Conservation (phyloP, 2,888 invertebrate species). For the Plusia festucae region DNA sequence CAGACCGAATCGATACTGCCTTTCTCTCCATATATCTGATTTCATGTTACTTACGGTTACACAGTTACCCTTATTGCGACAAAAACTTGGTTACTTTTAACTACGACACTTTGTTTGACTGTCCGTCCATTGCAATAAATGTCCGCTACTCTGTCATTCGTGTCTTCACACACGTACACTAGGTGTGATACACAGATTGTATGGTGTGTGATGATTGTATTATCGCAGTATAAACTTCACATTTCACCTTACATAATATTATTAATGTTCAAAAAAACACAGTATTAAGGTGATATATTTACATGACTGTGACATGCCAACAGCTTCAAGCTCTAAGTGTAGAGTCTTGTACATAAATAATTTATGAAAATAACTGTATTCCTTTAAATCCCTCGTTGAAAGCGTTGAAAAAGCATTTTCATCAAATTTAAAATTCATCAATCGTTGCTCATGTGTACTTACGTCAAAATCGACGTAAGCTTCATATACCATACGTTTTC, state of each 20-base stretch:
- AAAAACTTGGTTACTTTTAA: no score
- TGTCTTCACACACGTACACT: no score
- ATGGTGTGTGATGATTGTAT: no score
- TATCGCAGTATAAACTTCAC: no score
- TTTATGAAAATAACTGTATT: constrained; percentile 15
- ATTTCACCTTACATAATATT: no score
- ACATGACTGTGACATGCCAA: neutral
- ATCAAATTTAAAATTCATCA: constrained; percentile 23
- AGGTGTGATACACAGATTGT: no score
- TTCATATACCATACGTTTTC: constrained; percentile 12
- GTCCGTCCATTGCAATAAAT: no score
- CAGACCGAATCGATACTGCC: constrained; percentile 49
- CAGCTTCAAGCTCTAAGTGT: neutral
- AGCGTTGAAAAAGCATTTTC: constrained; percentile 8
- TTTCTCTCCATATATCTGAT: constrained; percentile 52
- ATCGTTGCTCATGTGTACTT: constrained; percentile 7
- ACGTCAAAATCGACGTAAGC: neutral
- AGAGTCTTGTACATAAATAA: neutral
- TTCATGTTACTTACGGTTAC: constrained; percentile 30
- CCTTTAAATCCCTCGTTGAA: constrained; percentile 10
- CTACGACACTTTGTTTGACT: no score
- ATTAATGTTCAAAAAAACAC: constrained; percentile 6
- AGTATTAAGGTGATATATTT: neutral
- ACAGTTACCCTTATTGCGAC: no score
- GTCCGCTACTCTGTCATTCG: no score